Conservation (phyloP, 2,888 invertebrate genomes). For the Eumacrocentrus americanus region DNA sequence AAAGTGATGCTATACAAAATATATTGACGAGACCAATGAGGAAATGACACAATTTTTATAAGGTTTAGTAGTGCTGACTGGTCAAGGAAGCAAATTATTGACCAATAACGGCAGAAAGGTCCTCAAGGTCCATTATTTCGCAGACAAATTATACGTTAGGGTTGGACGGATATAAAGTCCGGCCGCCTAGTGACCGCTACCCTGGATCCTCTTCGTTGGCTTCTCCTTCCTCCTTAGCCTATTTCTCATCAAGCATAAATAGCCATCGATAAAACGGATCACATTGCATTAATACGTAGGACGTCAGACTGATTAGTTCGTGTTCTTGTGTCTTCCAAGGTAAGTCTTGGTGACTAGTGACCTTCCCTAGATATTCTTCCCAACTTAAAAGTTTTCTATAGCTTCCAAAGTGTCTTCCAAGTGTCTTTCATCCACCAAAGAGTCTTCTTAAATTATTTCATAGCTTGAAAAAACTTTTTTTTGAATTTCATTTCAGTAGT, state of each 20-base stretch:
- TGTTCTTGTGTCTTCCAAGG: not conserved
- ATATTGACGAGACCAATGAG: not conserved
- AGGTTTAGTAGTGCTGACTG: conserved; percentile 15
- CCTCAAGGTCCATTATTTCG: conserved; percentile 12
- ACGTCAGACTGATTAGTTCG: conserved; percentile 10
- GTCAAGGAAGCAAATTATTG: conserved; percentile 2
- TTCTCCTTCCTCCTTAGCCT: conserved; percentile 42
- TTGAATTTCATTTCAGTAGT: no score
- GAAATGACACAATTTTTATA: conserved; percentile 32
- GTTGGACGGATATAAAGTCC: conserved; percentile 52
- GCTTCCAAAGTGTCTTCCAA: no score
- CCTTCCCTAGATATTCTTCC: no score
- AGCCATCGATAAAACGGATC: conserved; percentile 29
- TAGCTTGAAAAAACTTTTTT: no score
- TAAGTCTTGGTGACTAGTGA: no score
- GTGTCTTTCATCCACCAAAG: not conserved
- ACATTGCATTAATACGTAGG: conserved; percentile 25
- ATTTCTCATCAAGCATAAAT: conserved; percentile 52
- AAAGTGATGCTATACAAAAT: conserved; percentile 3
- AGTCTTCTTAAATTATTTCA: no score
- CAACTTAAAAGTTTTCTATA: no score
- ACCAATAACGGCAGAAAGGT: conserved; percentile 1
- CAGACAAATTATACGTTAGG: conserved; percentile 40
- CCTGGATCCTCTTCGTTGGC: conserved; percentile 51
- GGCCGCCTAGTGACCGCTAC: conserved; percentile 51